Percentiles rank a stretch among this genome's conserved stretches.
These are phyloP conservation scores for Drosophila robusta DNA, from an alignment of 2,888 invertebrate species.

Conservation along the genomic window DNA sequence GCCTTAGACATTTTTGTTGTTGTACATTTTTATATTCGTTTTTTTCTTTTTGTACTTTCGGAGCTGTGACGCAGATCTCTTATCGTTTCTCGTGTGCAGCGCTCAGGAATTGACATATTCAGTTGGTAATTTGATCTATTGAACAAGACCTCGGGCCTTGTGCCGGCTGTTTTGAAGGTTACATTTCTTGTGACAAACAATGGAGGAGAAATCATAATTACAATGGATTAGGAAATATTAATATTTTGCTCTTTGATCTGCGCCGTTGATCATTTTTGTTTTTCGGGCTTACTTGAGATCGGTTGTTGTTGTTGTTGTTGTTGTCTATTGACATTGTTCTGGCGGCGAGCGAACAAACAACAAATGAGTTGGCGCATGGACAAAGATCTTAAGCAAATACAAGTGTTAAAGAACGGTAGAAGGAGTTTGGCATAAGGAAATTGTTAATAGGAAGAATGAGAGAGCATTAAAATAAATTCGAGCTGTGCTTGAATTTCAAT, in stretches of 20 bases:
- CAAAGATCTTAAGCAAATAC: constrained; percentile 60
- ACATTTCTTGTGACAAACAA: constrained; percentile 72
- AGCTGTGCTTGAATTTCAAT: constrained; percentile 11
- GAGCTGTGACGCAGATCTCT: constrained; percentile 68
- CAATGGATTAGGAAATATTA: constrained; percentile 79
- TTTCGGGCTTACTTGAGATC: constrained; percentile 52
- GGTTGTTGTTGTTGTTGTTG: constrained; percentile 34
- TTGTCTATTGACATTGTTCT: constrained; percentile 57
- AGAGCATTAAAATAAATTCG: not conserved
- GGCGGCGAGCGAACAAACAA: constrained; percentile 58
- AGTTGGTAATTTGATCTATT: constrained; percentile 71
- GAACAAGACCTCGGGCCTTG: constrained; percentile 42
- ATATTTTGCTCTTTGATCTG: constrained; percentile 61
- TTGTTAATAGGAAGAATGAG: not conserved
- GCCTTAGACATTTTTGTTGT: constrained; percentile 15
- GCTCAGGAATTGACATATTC: constrained; percentile 75
- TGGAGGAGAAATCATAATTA: constrained; percentile 74
- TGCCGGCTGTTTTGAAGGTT: constrained; percentile 62
- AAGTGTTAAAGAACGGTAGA: constrained; percentile 8
- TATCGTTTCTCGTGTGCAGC: constrained; percentile 60
- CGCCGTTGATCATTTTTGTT: constrained; percentile 52
- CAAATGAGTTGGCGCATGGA: constrained; percentile 71
- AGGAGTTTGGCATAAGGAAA: not conserved
- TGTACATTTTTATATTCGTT: not conserved
- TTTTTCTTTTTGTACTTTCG: constrained; percentile 16